These are phyloP conservation scores for Buteo buteo DNA, from an alignment of 2,113 vertebrate species.

Conservation along the genomic window DNA sequence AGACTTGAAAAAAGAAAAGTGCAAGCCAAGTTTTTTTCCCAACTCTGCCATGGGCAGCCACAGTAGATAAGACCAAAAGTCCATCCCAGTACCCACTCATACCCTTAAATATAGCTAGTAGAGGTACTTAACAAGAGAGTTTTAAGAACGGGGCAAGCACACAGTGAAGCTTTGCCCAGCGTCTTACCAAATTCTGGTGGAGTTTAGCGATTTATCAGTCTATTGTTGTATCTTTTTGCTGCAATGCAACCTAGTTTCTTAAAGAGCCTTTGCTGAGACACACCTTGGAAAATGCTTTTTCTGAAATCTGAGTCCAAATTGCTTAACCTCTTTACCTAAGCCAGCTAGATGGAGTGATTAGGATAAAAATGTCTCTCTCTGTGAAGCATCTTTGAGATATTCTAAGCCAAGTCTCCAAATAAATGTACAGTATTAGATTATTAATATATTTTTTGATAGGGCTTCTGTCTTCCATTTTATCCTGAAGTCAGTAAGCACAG, in stretches of 20 bases:
- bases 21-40: not conserved
- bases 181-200: not conserved
- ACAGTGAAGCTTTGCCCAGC: not conserved
- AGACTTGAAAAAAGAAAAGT: not conserved
- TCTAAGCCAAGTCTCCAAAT: not conserved
- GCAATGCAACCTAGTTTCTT: not conserved
- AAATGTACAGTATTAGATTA: not conserved
- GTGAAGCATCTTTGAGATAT: conserved; percentile 7
- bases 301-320: not conserved
- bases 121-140: not conserved
- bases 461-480: conserved; percentile 34
- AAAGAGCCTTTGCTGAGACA: not conserved
- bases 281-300: not conserved
- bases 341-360: conserved; percentile 9
- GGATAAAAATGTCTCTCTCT: not conserved
- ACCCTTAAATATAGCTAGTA: not conserved
- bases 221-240: not conserved
- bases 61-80: not conserved
- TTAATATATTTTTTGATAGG: conserved; percentile 21
- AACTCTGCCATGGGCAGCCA: not conserved
- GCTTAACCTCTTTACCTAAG: conserved; percentile 1
- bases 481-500: conserved; percentile 28
- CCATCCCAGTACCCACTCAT: not conserved
- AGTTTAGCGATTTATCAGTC: not conserved
- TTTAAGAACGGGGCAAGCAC: not conserved